phyloP scores from a whole-genome alignment of 1,140 invertebrate species.

The Globodera ellingtonae region DNA sequence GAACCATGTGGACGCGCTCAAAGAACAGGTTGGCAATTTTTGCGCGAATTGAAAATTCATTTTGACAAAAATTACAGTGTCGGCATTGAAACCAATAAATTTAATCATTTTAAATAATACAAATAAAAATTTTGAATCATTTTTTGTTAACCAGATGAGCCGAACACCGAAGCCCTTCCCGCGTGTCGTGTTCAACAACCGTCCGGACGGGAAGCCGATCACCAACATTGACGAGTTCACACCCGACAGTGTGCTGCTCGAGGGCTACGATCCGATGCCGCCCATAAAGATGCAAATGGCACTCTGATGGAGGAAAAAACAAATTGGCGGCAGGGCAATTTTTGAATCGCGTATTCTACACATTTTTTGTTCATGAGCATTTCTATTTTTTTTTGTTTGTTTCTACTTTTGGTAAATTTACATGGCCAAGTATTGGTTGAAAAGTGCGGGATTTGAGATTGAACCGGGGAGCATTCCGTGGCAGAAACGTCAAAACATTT shows the following conservation, averaged over 20 bases:
- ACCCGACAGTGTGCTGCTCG: constrained; percentile 83
- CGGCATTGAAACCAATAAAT: background rate
- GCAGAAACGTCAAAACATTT: too few species aligned
- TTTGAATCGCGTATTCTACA: too few species aligned
- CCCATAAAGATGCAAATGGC: constrained; percentile 96
- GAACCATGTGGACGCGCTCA: constrained; percentile 84
- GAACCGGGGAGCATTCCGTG: too few species aligned
- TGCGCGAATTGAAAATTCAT: too few species aligned
- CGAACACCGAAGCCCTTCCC: constrained; percentile 77
- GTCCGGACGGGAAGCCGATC: constrained; percentile 66
- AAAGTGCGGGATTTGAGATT: too few species aligned
- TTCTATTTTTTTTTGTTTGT: too few species aligned
- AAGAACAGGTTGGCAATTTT: constrained; percentile 73
- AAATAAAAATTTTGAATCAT: background rate
- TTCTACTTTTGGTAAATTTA: too few species aligned
- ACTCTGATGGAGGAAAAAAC: constrained; percentile 73
- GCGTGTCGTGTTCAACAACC: constrained; percentile 75
- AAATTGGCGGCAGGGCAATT: too few species aligned
- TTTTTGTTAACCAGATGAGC: constrained; percentile 69
- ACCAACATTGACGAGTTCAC: constrained; percentile 78
- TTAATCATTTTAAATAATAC: too few species aligned
- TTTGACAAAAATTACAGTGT: constrained; percentile 19
- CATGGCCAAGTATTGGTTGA: too few species aligned
- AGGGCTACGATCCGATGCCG: constrained; percentile 84
- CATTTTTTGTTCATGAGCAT: too few species aligned